These are phyloP conservation scores for Polyergus mexicanus DNA, from an alignment of 1,140 invertebrate genomes.

Conservation along the genomic window DNA sequence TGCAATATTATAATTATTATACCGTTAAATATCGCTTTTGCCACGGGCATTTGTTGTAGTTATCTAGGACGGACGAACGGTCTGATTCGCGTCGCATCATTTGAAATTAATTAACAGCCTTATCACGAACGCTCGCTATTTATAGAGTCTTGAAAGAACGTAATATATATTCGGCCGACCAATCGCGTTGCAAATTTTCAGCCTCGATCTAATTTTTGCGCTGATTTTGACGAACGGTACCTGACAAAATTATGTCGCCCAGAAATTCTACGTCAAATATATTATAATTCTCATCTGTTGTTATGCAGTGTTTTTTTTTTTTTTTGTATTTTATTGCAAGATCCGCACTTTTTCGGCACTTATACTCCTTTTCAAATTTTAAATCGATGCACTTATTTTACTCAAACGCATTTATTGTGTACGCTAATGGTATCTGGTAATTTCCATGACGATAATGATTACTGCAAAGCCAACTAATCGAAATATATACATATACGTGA, in stretches of 20 bases:
- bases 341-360: too few species aligned
- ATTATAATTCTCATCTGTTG: neutral
- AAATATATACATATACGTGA: slow-evolving; percentile 23
- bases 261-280: slow-evolving; percentile 16
- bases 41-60: neutral
- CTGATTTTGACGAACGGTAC: neutral
- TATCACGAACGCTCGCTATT: slow-evolving; percentile 6
- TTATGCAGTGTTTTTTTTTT: neutral
- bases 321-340: neutral
- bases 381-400: slow-evolving; percentile 40
- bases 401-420: slow-evolving; percentile 21
- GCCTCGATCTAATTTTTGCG: slow-evolving; percentile 22
- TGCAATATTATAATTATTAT: neutral
- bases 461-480: slow-evolving; percentile 31
- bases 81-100: neutral
- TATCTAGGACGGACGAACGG: neutral
- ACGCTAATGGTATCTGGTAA: slow-evolving; percentile 6
- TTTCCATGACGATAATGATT: slow-evolving; percentile 46
- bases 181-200: slow-evolving; percentile 12
- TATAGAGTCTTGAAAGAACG: slow-evolving; percentile 21
- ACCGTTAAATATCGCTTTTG: neutral
- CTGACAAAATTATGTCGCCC: neutral
- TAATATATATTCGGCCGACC: neutral
- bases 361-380: neutral
- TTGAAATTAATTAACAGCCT: slow-evolving; percentile 35